Base-by-base conservation (phyloP, 2,113 vertebrate species). In the Halichoeres trimaculatus region DNA sequence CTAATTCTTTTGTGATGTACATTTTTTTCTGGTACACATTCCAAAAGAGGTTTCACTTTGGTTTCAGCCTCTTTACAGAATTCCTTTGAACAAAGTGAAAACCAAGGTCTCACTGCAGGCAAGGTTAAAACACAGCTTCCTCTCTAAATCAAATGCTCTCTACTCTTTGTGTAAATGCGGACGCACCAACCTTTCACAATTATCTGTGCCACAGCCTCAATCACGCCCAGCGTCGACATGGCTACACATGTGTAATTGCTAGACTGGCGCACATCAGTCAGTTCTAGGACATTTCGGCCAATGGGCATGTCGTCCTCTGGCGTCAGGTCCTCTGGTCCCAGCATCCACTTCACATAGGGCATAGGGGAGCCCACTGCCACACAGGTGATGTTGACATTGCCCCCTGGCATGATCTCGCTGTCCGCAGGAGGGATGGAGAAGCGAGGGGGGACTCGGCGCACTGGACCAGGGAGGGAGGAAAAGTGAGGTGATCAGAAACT, bases 321-420 rank as follows among this genome's bases (percentile, higher is more conserved):
- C 22, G 98, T 99, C 88, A 99, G 91, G 91, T 99, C 98, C 91
- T 99, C 98, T 5, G 97, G 95, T 78, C 97, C 98, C 65, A 99
- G 92, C 98, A 99, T 99, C 98, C 98, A 99, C 88, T 99, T 99
- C 71, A 99, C 98, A 78, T 99, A 99, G 10, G 98, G 98, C 97
- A 99, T 99, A 56, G 97, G 98, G 63, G 98, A 98, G 65, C 98
- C 98, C 81, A 99, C 97, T 0, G 98, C 97, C 91, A 98, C 97
- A 68, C 98, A 99, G 13, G 98, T 98, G 92, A 99, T 98, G 92
- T 99, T 99, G 85, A 99, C 95, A 36, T 96, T 98, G 66, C 98
- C 98, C 69, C 98, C 97, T 57, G 98, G 98, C 97, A 99, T 99
- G 87, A 99, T 99, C 93, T 99, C 98, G 67, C 98, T 97, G 93